phyloP scores from a whole-genome alignment of 92 coral and sea anemone species.

The Palythoa grandis region DNA sequence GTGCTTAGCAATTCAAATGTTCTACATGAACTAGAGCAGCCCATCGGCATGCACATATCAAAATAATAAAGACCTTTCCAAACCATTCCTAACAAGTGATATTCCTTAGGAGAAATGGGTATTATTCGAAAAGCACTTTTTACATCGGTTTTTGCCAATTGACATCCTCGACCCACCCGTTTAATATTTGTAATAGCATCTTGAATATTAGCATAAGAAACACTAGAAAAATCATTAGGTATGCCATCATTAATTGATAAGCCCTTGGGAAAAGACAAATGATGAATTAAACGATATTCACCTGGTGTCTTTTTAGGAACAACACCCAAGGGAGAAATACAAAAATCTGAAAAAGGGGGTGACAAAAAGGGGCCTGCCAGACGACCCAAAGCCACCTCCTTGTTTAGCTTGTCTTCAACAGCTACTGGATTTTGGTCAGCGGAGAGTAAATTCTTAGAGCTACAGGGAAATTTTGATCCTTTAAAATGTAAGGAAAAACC shows the following conservation, averaged over 20 bases:
- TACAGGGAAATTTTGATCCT: not conserved
- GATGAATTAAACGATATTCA: conserved; percentile 66
- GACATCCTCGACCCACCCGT: conserved; percentile 39
- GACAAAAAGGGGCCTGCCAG: conserved; percentile 61
- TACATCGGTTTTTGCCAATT: conserved; percentile 59
- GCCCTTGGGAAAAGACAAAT: conserved; percentile 65
- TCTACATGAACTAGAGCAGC: conserved; percentile 44
- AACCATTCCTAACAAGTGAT: conserved; percentile 48
- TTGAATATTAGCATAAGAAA: conserved; percentile 32
- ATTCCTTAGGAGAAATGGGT: conserved; percentile 52
- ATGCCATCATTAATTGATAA: conserved; percentile 66
- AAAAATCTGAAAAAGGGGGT: conserved; percentile 66
- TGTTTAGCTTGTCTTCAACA: conserved; percentile 55
- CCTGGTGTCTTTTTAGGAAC: conserved; percentile 72
- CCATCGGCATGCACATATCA: conserved; percentile 55
- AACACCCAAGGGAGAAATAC: conserved; percentile 68
- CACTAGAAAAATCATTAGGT: conserved; percentile 23
- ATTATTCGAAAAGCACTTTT: conserved; percentile 52
- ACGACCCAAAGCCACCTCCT: conserved; percentile 59
- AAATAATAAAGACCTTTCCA: conserved; percentile 49
- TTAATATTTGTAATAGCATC: conserved; percentile 29
- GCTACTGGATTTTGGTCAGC: conserved; percentile 26
- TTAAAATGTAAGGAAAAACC: conserved; percentile 38
- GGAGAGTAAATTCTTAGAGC: conserved; percentile 19
- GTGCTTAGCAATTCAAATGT: conserved; percentile 58